phyloP scores from a whole-genome alignment of 2,797 vertebrate genomes.

The Xenops minutus region DNA sequence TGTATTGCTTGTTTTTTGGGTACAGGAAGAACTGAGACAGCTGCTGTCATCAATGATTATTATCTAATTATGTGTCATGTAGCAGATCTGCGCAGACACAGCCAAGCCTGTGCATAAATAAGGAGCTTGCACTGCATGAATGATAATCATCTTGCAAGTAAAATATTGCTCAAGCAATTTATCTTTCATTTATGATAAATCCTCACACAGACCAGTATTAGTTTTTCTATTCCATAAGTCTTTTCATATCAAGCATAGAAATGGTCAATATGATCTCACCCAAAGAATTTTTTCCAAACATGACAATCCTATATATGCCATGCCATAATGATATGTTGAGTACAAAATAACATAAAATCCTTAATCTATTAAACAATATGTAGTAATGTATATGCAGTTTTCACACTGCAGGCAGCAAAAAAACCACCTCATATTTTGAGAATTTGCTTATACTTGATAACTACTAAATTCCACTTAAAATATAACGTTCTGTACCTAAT shows the following conservation, averaged over 20 bases:
- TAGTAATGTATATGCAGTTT: not conserved
- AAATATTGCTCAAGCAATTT: not conserved
- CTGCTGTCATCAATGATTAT: not conserved
- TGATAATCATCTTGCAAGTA: not conserved
- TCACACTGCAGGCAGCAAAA: not conserved
- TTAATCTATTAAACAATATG: not conserved
- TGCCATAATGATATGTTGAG: not conserved
- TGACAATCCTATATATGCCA: not conserved
- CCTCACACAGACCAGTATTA: not conserved
- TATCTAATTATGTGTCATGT: slow-evolving; percentile 38
- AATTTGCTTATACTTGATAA: not conserved
- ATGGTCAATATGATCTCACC: not conserved
- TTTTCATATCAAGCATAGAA: not conserved
- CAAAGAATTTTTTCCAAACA: not conserved
- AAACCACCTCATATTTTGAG: not conserved
- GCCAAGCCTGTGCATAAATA: not conserved
- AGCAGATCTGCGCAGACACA: not conserved
- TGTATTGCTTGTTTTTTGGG: not conserved
- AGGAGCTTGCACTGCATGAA: not conserved
- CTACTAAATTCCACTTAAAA: not conserved
- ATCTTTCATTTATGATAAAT: not conserved
- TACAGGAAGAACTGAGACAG: slow-evolving; percentile 35
- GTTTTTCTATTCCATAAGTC: not conserved
- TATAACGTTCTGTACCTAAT: not conserved
- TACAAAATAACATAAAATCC: not conserved